Percentiles rank a stretch among this genome's conserved stretches.
Evolutionary conservation across 2,888 invertebrate genomes (phyloP).

Genomic region (Hyposoter dolosus): DNA sequence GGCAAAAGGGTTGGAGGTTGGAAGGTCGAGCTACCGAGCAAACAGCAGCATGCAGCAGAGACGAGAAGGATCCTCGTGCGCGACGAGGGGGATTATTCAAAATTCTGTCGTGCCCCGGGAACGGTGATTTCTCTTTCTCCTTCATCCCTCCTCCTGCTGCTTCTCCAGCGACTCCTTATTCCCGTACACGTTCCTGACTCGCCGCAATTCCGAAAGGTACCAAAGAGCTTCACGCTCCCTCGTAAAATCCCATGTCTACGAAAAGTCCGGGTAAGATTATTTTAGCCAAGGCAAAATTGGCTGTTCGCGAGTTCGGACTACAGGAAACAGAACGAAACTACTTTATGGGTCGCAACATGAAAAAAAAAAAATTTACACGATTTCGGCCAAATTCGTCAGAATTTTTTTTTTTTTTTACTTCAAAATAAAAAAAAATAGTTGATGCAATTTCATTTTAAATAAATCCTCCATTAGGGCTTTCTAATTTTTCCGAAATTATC

Average conservation of each 20-base stretch:
- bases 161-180: background rate
- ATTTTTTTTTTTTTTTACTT: no score
- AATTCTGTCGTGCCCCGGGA: constrained; percentile 62
- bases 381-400: no score
- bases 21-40: constrained; percentile 30
- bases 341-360: background rate
- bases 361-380: background rate
- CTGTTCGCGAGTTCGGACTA: constrained; percentile 24
- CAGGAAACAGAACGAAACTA: constrained; percentile 33
- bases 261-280: background rate
- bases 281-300: background rate
- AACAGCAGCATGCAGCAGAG: constrained; percentile 22
- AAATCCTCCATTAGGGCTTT: no score
- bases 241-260: constrained; percentile 48
- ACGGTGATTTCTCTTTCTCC: constrained; percentile 62
- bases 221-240: constrained; percentile 25
- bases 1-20: background rate
- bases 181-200: constrained; percentile 19
- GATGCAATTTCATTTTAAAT: no score
- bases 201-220: constrained; percentile 22
- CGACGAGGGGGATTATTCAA: constrained; percentile 64
- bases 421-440: no score
- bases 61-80: constrained; percentile 57
- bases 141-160: background rate
- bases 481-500: no score